Conservation (phyloP, 92 coral and sea anemone genomes). For the Scolanthus callimorphus region DNA sequence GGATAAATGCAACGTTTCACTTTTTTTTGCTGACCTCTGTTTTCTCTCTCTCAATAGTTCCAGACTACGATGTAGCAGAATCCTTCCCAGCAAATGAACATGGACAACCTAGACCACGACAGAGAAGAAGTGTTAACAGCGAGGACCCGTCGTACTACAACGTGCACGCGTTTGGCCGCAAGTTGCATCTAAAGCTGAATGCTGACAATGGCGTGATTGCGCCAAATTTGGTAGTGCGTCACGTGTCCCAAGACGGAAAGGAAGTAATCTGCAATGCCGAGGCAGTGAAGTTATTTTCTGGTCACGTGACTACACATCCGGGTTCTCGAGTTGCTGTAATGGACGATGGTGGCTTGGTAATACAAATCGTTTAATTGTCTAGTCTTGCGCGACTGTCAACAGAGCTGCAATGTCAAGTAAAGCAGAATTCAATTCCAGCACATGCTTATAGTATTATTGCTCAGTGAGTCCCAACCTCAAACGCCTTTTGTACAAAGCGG, state of each 20-base stretch:
- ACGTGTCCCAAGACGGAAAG: constrained; percentile 18
- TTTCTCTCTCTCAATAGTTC: constrained; percentile 52
- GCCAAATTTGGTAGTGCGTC: constrained; percentile 46
- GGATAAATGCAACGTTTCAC: too few species aligned
- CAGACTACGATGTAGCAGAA: constrained; percentile 70
- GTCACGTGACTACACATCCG: constrained; percentile 70
- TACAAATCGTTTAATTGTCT: too few species aligned
- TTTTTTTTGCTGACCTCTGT: too few species aligned
- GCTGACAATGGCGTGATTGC: constrained; percentile 42
- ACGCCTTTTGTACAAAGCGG: too few species aligned
- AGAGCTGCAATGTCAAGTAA: too few species aligned
- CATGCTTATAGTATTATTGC: too few species aligned
- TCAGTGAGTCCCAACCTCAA: too few species aligned
- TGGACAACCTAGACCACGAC: constrained; percentile 24
- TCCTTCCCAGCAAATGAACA: constrained; percentile 45
- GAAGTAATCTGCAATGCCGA: constrained; percentile 23
- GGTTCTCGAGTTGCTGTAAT: constrained; percentile 65
- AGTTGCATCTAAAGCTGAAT: constrained; percentile 52
- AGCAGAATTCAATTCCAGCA: too few species aligned
- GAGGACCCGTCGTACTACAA: constrained; percentile 20
- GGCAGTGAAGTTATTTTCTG: constrained; percentile 21
- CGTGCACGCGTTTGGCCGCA: constrained; percentile 49
- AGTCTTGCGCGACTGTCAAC: too few species aligned
- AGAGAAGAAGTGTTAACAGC: constrained; percentile 5
- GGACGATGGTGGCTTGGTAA: constrained; percentile 68